Evolutionary conservation across 2,888 invertebrate species (phyloP), one percentile per base, ranked within the genome.

Genomic region (Tiliacea aurago): DNA sequence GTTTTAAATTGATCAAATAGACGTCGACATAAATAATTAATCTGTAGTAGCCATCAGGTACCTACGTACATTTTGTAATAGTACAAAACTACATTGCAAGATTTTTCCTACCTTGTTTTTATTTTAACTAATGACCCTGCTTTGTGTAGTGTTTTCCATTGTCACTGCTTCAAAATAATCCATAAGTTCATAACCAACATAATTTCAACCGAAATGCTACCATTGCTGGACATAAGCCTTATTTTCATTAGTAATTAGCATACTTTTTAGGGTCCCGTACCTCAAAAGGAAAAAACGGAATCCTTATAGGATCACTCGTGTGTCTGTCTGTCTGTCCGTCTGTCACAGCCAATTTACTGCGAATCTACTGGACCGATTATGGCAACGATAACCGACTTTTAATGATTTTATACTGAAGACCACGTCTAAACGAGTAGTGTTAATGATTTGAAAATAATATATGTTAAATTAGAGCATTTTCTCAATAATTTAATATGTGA

Each of bases 21-120:
- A 43, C n/a, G 20, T n/a, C n/a, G 37, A 23, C 18, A 41, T 59
- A 20, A 69, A 49, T 68, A 18, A 73, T 67, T n/a, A 18, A 47
- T 41, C 6, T 41, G 5, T 20, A n/a, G 20, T 51, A 28, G 15
- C 6, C 15, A 20, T 69, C 15, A 28, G 15, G n/a, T n/a, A 43
- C 23, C 1, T 23, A 41, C 20, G 6, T 28, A 28, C 9, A 15
- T 28, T 23, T 23, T 58, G 15, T 37, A 15, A 4, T 63, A 28
- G 20, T 41, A 28, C 20, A 47, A 18, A 47, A 47, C 20, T 55
- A 4, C 11, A 18, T 15, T 37, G 1, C 2, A n/a, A 15, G 2
- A 18, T 20, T 43, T 6, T 49, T 73, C 2, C 13, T n/a, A 15
- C 9, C 55, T 23, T 23, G 13, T 9, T 41, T 9, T 71, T 23